These are phyloP conservation scores for Zaprionus davidi DNA, from an alignment of 1,140 invertebrate genomes.

Conservation along the genomic window DNA sequence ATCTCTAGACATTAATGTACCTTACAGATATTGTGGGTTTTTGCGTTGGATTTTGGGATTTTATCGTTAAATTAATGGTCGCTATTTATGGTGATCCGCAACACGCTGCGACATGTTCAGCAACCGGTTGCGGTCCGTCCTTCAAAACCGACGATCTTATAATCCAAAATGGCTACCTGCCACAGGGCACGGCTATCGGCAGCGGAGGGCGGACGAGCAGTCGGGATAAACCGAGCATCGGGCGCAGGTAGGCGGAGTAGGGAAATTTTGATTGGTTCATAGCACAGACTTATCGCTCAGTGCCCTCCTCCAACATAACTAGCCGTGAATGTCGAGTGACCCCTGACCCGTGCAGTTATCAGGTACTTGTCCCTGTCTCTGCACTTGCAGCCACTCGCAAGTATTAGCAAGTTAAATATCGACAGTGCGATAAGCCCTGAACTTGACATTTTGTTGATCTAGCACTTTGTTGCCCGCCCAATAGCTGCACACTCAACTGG, in stretches of 20 bases:
- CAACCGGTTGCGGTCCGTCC: neutral
- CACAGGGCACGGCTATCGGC: slow-evolving; percentile 38
- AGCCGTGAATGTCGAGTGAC: neutral
- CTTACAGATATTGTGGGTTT: neutral
- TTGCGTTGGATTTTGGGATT: slow-evolving; percentile 4
- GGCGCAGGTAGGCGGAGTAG: slow-evolving; percentile 6
- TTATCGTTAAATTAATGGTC: slow-evolving; percentile 29
- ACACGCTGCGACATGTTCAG: slow-evolving; percentile 1
- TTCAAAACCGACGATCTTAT: neutral
- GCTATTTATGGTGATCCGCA: neutral
- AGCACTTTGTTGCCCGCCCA: neutral
- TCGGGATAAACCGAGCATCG: slow-evolving; percentile 20
- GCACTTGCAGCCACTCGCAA: neutral
- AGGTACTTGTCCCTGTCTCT: neutral
- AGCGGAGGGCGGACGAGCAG: neutral
- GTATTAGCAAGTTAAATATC: slow-evolving; percentile 21
- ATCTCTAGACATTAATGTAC: neutral
- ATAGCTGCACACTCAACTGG: neutral
- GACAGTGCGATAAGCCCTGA: slow-evolving; percentile 30
- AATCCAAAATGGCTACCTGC: neutral
- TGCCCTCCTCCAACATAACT: no score
- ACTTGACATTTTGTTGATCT: slow-evolving; percentile 21
- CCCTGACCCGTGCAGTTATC: slow-evolving; percentile 4
- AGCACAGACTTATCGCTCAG: neutral
- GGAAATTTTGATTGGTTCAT: slow-evolving; percentile 29